phyloP scores from a whole-genome alignment of 30 jellyfish, hydroid and myxozoan genomes.

The Calvadosia cruxmelitensis region DNA sequence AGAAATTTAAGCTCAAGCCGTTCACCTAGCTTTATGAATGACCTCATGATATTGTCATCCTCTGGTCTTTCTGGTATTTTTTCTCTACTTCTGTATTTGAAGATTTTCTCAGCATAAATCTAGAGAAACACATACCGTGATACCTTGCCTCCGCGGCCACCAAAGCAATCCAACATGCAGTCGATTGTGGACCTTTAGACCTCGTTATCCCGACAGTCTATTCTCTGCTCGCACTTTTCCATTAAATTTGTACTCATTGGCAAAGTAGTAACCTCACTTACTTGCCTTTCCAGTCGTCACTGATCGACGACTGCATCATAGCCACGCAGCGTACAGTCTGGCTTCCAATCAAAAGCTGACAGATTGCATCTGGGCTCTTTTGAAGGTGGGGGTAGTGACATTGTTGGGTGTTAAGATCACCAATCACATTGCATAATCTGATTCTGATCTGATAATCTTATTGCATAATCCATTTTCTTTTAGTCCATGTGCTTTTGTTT shows the following conservation, averaged over 20 bases:
- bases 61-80: conserved; percentile 17
- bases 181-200: neutral
- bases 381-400: neutral
- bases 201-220: conserved; percentile 4
- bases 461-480: no score
- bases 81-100: neutral
- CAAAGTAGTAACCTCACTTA: conserved; percentile 8
- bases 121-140: conserved; percentile 27
- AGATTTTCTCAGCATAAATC: conserved; percentile 14
- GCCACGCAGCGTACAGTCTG: conserved; percentile 7
- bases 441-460: no score
- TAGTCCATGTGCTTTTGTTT: no score
- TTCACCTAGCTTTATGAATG: conserved; percentile 9
- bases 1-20: no score
- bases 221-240: conserved; percentile 8
- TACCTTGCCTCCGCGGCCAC: conserved; percentile 49
- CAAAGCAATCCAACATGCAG: conserved; percentile 6
- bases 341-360: conserved; percentile 3
- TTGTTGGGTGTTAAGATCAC: no score
- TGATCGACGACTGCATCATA: neutral
- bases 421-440: no score
- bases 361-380: neutral
- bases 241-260: conserved; percentile 8
- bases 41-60: conserved; percentile 7
- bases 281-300: neutral